Conservation (phyloP, 2,113 vertebrate genomes). For the Nestor notabilis region DNA sequence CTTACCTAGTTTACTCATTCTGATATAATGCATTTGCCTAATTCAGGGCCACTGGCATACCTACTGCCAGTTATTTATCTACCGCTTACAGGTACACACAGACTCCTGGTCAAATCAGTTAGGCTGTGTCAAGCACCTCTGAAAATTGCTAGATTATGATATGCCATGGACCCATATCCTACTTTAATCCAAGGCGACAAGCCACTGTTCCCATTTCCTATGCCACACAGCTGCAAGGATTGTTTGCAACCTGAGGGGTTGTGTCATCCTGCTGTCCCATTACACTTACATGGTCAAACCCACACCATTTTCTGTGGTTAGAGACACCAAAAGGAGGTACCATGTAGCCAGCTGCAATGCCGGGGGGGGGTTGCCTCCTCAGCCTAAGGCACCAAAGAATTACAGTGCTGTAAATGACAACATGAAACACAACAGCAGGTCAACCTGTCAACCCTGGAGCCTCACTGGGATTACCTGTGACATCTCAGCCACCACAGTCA, state of each 20-base stretch:
- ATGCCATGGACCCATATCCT: neutral
- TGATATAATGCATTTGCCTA: neutral
- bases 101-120: neutral
- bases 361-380: neutral
- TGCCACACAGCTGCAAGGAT: neutral
- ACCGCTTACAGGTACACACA: neutral
- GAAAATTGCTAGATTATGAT: neutral
- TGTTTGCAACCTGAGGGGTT: neutral
- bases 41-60: neutral
- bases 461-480: neutral
- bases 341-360: accelerated
- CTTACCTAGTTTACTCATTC: neutral
- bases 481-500: neutral
- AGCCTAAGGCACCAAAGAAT: neutral
- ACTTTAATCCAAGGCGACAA: neutral
- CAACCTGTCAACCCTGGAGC: neutral
- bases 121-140: neutral
- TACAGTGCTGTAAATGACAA: neutral
- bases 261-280: neutral
- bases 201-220: neutral
- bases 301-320: accelerated
- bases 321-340: neutral
- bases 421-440: accelerated
- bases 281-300: neutral
- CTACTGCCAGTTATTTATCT: neutral